Evolutionary conservation across 2,888 invertebrate genomes (phyloP).

Genomic region (Meiosimyza decipiens): DNA sequence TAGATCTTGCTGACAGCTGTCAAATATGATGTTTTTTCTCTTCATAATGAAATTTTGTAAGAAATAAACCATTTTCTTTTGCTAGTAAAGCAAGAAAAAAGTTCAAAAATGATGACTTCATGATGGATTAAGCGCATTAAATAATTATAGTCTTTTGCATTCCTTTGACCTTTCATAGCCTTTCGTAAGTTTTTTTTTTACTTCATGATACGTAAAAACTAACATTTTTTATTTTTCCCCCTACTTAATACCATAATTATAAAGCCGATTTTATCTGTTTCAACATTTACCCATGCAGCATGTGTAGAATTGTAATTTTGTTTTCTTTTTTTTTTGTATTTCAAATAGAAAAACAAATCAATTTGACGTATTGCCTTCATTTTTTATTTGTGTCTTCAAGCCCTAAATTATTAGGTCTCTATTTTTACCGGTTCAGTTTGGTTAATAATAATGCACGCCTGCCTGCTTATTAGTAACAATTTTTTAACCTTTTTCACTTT

Average conservation of each 20-base stretch:
- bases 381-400: constrained; percentile 14
- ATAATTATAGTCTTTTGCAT: background rate
- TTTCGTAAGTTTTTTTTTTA: no score
- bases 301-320: no score
- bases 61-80: no score
- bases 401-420: no score
- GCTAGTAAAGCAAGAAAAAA: background rate
- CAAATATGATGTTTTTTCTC: background rate
- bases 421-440: background rate
- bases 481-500: constrained; percentile 3
- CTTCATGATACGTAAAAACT: background rate
- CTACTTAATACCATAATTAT: constrained; percentile 1
- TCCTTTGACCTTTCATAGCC: constrained; percentile 12
- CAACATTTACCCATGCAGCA: background rate
- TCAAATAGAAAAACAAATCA: constrained; percentile 8
- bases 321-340: background rate
- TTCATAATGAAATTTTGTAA: no score
- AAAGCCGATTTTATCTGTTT: background rate
- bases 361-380: constrained; percentile 27
- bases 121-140: constrained; percentile 22
- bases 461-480: constrained; percentile 10
- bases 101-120: constrained; percentile 20
- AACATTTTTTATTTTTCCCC: background rate
- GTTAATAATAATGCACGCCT: constrained; percentile 2
- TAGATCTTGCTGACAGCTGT: constrained; percentile 25